Evolutionary conservation across 2,113 vertebrate genomes (phyloP), one percentile per base, ranked within the genome.

Genomic region (Alligator mississippiensis): DNA sequence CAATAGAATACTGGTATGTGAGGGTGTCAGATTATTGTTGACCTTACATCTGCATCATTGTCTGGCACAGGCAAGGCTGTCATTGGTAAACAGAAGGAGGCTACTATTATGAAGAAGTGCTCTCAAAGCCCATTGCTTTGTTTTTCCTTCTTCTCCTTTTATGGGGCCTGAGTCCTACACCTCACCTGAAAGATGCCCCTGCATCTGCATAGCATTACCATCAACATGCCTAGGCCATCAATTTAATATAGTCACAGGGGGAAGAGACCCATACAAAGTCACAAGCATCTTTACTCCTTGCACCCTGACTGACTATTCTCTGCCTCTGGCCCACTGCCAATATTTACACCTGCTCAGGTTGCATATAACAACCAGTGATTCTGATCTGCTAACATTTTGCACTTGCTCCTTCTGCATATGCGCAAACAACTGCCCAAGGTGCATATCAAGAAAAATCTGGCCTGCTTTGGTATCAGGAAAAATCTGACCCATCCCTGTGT

Each of bases 341-440:
- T 94, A 61, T 90, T 92, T 82, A 38, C 91, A 82, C 68, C 88
- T 87, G 58, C 24, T 5, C 30, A 70, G 86, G 61, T 30, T n/a
- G 38, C 54, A 93, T 58, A 77, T 54, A 92, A 81, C 90, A 95
- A 90, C 70, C 84, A 96, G 77, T 58, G 27, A 64, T 92, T 72
- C 30, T 94, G 25, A 59, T 85, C 74, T 78, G n/a, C 8, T 85
- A 92, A 70, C 85, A 94, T 95, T 93, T 94, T 89, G 68, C 89
- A 82, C 30, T 66, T 8, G 11, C 1, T 3, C 62, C 30, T 64
- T 84, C 84, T 94, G 22, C 68, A 60, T 14, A 55, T 72, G 27
- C 78, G 78, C 38, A 83, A 25, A 62, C 81, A 11, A 75, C 83
- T 89, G 34, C 59, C 76, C 4, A 55, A 84, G 12, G 59, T 76